Percentiles rank a stretch among this genome's conserved stretches.
Evolutionary conservation across 1,140 invertebrate genomes (phyloP).

Genomic region (Hestina assimilis): DNA sequence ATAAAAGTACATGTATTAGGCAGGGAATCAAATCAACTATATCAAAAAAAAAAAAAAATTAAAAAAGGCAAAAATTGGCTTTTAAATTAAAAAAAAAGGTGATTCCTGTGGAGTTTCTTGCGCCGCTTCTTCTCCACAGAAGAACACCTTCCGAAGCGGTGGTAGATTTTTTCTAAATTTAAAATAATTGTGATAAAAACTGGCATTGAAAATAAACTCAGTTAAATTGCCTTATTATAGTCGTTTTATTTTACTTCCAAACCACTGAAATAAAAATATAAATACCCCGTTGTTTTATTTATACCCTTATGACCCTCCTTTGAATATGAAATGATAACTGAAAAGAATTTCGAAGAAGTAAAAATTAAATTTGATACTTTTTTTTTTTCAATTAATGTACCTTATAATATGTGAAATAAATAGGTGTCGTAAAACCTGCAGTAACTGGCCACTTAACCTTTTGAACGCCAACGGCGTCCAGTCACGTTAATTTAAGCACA

Average conservation of each 20-base stretch:
- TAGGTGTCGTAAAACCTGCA: too few species aligned
- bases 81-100: conserved; percentile 33
- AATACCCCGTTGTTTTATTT: conserved; percentile 42
- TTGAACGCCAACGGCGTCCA: too few species aligned
- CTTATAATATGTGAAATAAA: too few species aligned
- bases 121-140: conserved; percentile 66
- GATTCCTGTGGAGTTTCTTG: conserved; percentile 62
- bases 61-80: conserved; percentile 13
- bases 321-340: too few species aligned
- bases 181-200: conserved; percentile 16
- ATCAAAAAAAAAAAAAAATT: conserved; percentile 13
- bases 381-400: too few species aligned
- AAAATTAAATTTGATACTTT: too few species aligned
- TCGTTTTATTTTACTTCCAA: conserved; percentile 13
- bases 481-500: too few species aligned
- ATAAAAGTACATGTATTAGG: background rate
- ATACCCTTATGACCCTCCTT: conserved; percentile 23
- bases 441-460: too few species aligned
- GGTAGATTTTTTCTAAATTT: conserved; percentile 38
- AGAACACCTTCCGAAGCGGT: conserved; percentile 59
- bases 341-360: too few species aligned
- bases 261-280: conserved; percentile 15
- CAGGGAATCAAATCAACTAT: background rate
- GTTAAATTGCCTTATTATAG: background rate
- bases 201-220: conserved; percentile 8